phyloP scores from a whole-genome alignment of 2,113 vertebrate genomes.

The Cynocephalus volans region DNA sequence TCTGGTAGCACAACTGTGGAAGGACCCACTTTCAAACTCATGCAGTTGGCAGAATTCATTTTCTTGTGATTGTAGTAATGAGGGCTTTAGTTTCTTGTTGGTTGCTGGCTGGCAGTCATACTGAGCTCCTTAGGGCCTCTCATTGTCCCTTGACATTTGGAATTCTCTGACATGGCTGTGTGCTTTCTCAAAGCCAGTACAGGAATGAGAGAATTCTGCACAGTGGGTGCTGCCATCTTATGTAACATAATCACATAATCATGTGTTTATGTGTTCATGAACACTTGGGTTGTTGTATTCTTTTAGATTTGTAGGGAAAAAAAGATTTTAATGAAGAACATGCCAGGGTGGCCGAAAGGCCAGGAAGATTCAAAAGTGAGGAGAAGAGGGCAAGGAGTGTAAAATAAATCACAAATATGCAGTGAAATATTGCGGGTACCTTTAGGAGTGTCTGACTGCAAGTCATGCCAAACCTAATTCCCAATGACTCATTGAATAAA shows the following conservation, averaged over 20 bases:
- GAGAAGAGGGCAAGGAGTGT: no score
- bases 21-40: background rate
- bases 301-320: background rate
- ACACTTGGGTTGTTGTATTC: background rate
- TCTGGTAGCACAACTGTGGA: background rate
- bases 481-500: background rate
- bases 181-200: background rate
- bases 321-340: background rate
- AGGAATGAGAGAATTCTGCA: background rate
- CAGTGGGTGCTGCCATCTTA: rapidly evolving
- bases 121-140: background rate
- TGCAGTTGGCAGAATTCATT: background rate
- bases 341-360: background rate
- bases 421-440: background rate
- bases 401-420: background rate
- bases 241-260: rapidly evolving
- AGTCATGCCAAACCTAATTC: background rate
- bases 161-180: background rate
- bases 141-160: background rate
- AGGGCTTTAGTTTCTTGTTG: background rate
- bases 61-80: background rate
- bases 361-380: background rate
- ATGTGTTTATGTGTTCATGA: no score
- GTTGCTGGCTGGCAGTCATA: no score
- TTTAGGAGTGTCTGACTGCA: background rate